Conservation (phyloP, 2,797 vertebrate species). For the Coregonus ussuriensis region DNA sequence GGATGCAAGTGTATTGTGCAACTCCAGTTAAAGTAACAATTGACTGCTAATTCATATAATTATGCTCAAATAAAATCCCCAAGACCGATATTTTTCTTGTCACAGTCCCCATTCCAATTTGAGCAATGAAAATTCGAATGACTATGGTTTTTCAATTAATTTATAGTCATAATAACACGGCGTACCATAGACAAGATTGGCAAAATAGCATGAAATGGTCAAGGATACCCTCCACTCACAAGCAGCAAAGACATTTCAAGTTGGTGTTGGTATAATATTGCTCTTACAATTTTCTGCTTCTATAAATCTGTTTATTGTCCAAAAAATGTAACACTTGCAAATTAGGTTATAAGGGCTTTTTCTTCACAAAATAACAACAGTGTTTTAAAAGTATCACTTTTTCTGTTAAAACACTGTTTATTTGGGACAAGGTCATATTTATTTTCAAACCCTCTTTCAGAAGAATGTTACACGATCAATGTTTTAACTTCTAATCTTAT, state of each 20-base stretch:
- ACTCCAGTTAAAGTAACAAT: background rate
- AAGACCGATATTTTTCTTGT: background rate
- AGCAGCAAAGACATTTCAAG: background rate
- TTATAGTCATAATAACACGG: background rate
- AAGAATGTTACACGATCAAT: conserved; percentile 86
- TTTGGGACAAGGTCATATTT: conserved; percentile 37
- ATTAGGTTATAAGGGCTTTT: conserved; percentile 40
- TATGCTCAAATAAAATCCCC: background rate
- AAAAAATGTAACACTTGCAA: conserved; percentile 31
- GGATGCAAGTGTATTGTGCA: background rate
- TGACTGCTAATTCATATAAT: background rate
- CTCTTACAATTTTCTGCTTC: conserved; percentile 17
- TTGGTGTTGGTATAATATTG: background rate
- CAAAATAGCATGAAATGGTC: background rate
- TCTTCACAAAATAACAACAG: conserved; percentile 44
- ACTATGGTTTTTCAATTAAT: background rate
- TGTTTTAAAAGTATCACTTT: conserved; percentile 57
- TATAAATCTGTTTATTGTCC: conserved; percentile 17
- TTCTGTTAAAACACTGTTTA: conserved; percentile 45
- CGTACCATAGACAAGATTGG: background rate
- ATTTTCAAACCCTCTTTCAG: conserved; percentile 74
- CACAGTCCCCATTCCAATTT: background rate
- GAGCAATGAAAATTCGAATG: background rate
- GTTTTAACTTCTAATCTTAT: conserved; percentile 96
- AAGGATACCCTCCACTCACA: background rate